phyloP scores from a whole-genome alignment of 2,888 invertebrate species.

The Isoperla grammatica region DNA sequence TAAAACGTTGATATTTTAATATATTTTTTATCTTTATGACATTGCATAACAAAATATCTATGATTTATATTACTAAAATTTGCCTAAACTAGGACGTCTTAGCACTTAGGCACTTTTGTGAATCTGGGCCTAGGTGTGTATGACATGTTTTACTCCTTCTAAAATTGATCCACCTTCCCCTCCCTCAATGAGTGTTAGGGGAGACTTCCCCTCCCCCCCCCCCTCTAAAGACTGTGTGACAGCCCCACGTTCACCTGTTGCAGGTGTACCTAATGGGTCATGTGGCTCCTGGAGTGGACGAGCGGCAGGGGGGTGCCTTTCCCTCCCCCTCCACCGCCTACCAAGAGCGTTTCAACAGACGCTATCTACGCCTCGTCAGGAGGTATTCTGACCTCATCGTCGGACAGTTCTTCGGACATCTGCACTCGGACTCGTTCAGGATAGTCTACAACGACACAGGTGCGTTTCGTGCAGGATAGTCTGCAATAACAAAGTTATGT shows the following conservation, averaged over 20 bases:
- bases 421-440: conserved; percentile 87
- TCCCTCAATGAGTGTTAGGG: too few relatives aligned
- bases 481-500: too few relatives aligned
- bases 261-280: conserved; percentile 90
- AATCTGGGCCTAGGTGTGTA: too few relatives aligned
- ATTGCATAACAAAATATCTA: too few relatives aligned
- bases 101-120: too few relatives aligned
- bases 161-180: too few relatives aligned
- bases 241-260: background rate
- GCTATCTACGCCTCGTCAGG: conserved; percentile 68
- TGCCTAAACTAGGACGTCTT: too few relatives aligned
- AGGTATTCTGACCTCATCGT: conserved; percentile 74
- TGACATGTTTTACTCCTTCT: too few relatives aligned
- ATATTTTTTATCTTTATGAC: too few relatives aligned
- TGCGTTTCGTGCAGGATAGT: conserved; percentile 42
- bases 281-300: conserved; percentile 83
- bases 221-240: background rate
- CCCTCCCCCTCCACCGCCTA: conserved; percentile 50
- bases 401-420: conserved; percentile 88
- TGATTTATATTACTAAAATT: too few relatives aligned
- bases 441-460: conserved; percentile 74
- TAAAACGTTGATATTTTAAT: too few relatives aligned
- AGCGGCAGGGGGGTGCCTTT: conserved; percentile 61
- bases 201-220: background rate
- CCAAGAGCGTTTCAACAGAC: conserved; percentile 68